Evolutionary conservation across 2,113 vertebrate genomes (phyloP), one percentile per base, ranked within the genome.

Genomic region (Puffinus mauretanicus): DNA sequence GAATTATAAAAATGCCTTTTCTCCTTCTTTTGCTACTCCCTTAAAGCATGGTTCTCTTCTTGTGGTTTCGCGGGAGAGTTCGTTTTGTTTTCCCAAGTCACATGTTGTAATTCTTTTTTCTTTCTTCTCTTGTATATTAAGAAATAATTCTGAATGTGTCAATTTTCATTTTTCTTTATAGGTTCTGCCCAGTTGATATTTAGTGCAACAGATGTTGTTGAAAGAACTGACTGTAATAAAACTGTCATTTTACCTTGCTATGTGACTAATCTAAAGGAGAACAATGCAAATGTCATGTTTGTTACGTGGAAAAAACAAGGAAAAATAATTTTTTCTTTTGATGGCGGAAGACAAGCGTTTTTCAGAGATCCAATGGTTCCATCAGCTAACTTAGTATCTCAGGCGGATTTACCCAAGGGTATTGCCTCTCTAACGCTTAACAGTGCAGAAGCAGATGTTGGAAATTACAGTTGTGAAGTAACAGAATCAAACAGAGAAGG

Each of bases 391-490:
- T 89, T 98, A 8, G 2, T 32, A 3, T 86, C 61, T 40, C 7
- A 7, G 13, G 0, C 1, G 3, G 77, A 95, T 38, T 89, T 98
- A 82, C 3, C 69, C 13, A 77, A 47, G 2, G 98, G 98, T 15
- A 9, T 36, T 85, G 98, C 98, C 42, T 98, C 98, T 4, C 88
- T 98, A n/a, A n/a, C 3, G 51, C 58, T 98, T n/a, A 4, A 8
- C 13, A 78, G 13, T 42, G 4, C 1, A 1, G 19, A 98, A 8
- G 97, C 97, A 8, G 3, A 20, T 9, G 6, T 13, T 29, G 98
- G 98, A 83, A 98, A 98, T 95, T 98, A 98, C 69, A 98, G 77
- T 8, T 98, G 98, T 40, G 95, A 98, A 97, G 97, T 98, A 42
- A 97, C 93, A 69, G 98, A 98, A 95, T 87, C 85, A 26, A 97